A percentile compares a stretch with the other conserved stretches of the same genome.
phyloP scores from a whole-genome alignment of 2,113 vertebrate genomes.

The Sinocyclocheilus grahami region DNA sequence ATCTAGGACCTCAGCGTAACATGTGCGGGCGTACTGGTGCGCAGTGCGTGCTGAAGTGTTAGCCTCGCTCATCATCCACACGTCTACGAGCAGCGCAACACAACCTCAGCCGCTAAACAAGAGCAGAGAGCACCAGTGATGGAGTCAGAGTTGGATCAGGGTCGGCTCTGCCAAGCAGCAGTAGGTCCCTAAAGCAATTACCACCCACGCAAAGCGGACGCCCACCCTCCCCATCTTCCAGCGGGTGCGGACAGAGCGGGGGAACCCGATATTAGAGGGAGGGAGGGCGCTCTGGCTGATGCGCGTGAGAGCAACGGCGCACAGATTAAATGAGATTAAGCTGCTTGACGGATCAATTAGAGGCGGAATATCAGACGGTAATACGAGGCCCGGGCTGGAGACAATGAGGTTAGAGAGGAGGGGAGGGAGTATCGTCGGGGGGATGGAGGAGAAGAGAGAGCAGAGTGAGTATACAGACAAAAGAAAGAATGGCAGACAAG shows the following conservation, averaged over 20 bases:
- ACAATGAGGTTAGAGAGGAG: conserved; percentile 75
- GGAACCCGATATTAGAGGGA: conserved; percentile 77
- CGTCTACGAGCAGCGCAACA: not conserved
- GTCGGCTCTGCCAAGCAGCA: conserved; percentile 58
- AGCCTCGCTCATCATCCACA: conserved; percentile 8
- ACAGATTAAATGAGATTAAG: conserved; percentile 83
- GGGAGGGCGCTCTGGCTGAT: conserved; percentile 62
- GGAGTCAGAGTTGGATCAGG: not conserved
- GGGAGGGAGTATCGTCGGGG: not conserved
- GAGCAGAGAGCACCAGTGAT: conserved; percentile 33
- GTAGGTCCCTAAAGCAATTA: conserved; percentile 79
- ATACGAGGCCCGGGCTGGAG: conserved; percentile 68
- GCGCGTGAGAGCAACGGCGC: conserved; percentile 69
- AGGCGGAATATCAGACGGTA: conserved; percentile 78
- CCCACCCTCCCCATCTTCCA: conserved; percentile 36
- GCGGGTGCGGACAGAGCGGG: conserved; percentile 58
- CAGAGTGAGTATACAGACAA: conserved; percentile 6
- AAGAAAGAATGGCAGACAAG: not conserved
- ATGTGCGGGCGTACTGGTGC: not conserved
- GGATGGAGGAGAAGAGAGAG: conserved; percentile 2
- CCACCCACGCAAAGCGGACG: conserved; percentile 50
- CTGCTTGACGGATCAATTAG: conserved; percentile 82
- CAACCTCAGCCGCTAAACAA: conserved; percentile 5
- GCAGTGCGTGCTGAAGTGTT: not conserved
- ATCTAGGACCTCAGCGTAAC: not conserved